Percentiles rank a stretch among this genome's conserved stretches.
phyloP scores from a whole-genome alignment of 64 coral and sea anemone genomes.

The Cladopsammia gracilis region DNA sequence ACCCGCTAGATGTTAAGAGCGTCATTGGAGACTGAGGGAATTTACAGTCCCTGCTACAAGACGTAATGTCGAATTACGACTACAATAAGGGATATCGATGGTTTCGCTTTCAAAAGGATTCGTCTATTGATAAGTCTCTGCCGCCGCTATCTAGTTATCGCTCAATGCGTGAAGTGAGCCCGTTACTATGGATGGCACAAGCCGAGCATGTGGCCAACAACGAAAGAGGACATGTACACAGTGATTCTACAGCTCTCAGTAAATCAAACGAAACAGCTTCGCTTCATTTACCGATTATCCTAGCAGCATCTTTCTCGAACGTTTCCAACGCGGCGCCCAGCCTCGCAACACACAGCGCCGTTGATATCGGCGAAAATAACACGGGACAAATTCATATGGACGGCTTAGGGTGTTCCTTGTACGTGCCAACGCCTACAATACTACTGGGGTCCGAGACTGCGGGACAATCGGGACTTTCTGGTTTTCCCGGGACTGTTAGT shows the following conservation, averaged over 20 bases:
- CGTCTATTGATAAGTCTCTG: conserved; percentile 58
- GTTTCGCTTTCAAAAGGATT: conserved; percentile 77
- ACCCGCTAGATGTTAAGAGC: background rate
- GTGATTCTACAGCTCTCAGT: background rate
- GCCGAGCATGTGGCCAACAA: conserved; percentile 32
- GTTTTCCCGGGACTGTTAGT: background rate
- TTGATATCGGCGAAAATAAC: background rate
- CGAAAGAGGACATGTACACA: conserved; percentile 16
- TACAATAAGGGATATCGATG: conserved; percentile 86
- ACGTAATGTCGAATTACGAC: conserved; percentile 79
- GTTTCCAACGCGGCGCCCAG: background rate
- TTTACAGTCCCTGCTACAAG: background rate
- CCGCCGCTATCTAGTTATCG: conserved; percentile 71
- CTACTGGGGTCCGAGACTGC: background rate
- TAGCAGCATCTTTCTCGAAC: background rate
- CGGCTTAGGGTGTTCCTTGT: background rate
- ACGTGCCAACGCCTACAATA: conserved; percentile 5
- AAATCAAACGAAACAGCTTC: background rate
- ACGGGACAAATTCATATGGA: background rate
- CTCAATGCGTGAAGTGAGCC: conserved; percentile 44
- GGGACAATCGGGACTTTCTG: background rate
- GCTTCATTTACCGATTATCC: conserved; percentile 24
- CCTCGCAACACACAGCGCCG: background rate
- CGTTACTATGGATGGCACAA: conserved; percentile 62
- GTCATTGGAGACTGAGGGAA: no score